Base-by-base conservation (phyloP, 2,888 invertebrate genomes). In the Aphidoletes aphidimyza region DNA sequence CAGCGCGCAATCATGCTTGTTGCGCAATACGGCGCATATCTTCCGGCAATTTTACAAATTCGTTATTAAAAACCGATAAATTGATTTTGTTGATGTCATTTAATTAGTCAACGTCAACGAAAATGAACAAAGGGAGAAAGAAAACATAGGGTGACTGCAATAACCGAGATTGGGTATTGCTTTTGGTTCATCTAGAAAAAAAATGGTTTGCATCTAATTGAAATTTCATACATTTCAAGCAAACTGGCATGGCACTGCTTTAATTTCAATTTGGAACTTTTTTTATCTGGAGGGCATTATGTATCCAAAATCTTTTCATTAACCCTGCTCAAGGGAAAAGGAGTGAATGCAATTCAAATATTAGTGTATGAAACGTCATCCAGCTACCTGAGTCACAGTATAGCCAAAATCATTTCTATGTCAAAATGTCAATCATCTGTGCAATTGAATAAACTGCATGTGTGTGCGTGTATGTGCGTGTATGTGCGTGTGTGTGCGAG, bases 361-460 rank as follows among this genome's bases (percentile, higher is more conserved):
- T n/a, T n/a, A n/a, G n/a, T n/a, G n/a, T n/a, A n/a, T n/a, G n/a
- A n/a, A n/a, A n/a, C n/a, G n/a, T n/a, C n/a, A n/a, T n/a, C n/a
- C n/a, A n/a, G n/a, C n/a, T n/a, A n/a, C n/a, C n/a, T n/a, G n/a
- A n/a, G n/a, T 47, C 47, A 47, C 54, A 22, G n/a, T n/a, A n/a
- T n/a, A n/a, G n/a, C 22, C 54, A 22, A n/a, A 54, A 6, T 11
- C 54, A 9, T 69, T 14, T 69, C 17, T 69, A n/a, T 69, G 69
- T 69, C 69, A 69, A 69, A 69, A 69, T 30, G 69, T 69, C 69
- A 69, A 69, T 69, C 69, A 69, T 69, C 69, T 69, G 69, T 69
- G 8, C 34, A 69, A 69, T 30, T 69, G 69, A 69, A 69, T 69
- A 19, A 36, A 78, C 6, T 59, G 36, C 19, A 1, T 78, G 78